Conservation (phyloP, 2,113 vertebrate species). For the Lophochroa leadbeateri region DNA sequence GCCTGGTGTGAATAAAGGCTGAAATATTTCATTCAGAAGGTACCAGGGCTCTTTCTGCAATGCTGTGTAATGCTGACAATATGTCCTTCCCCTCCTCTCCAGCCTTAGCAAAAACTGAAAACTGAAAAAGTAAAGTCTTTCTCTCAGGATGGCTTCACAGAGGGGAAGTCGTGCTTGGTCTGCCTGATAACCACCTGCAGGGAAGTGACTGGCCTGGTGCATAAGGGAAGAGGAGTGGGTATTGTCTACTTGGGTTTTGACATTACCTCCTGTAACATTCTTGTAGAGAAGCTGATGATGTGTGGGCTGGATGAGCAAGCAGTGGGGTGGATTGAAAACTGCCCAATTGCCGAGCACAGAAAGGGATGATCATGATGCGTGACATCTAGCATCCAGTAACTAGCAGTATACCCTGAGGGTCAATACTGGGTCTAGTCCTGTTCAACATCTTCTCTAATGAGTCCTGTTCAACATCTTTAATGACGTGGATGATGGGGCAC, state of each 20-base stretch:
- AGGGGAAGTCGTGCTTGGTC: not conserved
- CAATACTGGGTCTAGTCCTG: not conserved
- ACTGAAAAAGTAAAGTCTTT: not conserved
- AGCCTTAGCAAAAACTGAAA: not conserved
- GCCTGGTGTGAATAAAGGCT: not conserved
- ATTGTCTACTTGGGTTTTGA: not conserved
- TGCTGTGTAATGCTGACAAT: not conserved
- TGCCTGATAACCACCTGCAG: not conserved
- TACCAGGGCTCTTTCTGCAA: not conserved
- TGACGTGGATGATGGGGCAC: not conserved
- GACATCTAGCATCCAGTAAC: not conserved
- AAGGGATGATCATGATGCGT: not conserved
- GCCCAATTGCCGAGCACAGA: not conserved
- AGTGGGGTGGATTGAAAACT: not conserved
- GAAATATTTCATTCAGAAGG: not conserved
- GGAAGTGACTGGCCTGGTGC: not conserved
- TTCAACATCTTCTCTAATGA: not conserved
- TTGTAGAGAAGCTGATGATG: accelerated
- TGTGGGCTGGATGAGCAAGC: not conserved
- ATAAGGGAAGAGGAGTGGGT: not conserved
- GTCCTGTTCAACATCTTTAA: not conserved
- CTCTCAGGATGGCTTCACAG: not conserved
- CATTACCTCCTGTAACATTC: not conserved
- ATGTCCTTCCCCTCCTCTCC: not conserved
- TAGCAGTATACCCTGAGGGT: not conserved